These are phyloP conservation scores for Leptarthrus brevirostris DNA, from an alignment of 2,888 invertebrate genomes.

Conservation along the genomic window DNA sequence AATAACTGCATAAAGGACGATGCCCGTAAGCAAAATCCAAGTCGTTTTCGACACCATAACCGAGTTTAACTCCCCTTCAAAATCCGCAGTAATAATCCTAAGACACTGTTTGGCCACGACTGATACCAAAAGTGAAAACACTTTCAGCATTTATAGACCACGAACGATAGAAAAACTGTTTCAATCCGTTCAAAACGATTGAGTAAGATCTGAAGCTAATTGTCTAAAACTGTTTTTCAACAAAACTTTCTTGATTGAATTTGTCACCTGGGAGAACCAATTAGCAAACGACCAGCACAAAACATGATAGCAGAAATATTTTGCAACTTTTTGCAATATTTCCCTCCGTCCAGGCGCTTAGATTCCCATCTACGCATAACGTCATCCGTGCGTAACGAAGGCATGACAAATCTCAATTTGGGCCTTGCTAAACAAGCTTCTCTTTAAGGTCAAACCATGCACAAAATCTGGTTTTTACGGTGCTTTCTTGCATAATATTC, in stretches of 20 bases:
- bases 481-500: conserved; percentile 25
- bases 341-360: background rate
- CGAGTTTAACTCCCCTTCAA: conserved; percentile 7
- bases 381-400: conserved; percentile 1
- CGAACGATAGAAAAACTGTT: background rate
- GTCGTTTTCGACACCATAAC: conserved; percentile 54
- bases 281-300: conserved; percentile 13
- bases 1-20: conserved; percentile 54
- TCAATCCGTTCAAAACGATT: conserved; percentile 1
- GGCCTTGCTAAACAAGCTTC: conserved; percentile 14
- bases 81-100: no score
- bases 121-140: conserved; percentile 23
- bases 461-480: conserved; percentile 12
- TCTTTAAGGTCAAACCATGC: conserved; percentile 20
- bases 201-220: conserved; percentile 28
- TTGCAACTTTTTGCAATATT: conserved; percentile 7
- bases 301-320: background rate
- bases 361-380: conserved; percentile 5
- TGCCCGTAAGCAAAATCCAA: conserved; percentile 52
- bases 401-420: conserved; percentile 15
- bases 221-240: conserved; percentile 29
- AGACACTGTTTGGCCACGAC: conserved; percentile 10
- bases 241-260: background rate
- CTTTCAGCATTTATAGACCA: conserved; percentile 37
- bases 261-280: conserved; percentile 21